Evolutionary conservation across 2,113 vertebrate species (phyloP).

Genomic region (Cricetomys ansorgei): DNA sequence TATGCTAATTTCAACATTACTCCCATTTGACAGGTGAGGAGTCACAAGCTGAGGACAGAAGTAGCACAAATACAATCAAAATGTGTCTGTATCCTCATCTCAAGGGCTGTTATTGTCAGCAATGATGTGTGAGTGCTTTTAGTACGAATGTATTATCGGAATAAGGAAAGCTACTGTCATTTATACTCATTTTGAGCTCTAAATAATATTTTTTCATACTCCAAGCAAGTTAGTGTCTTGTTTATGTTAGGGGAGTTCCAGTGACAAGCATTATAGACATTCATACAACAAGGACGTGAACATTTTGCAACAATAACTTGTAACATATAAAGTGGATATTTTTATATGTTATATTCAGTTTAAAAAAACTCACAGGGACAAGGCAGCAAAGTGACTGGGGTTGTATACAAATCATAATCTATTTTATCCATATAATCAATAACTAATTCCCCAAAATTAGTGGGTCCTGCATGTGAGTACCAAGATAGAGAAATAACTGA

Average conservation of each 20-base stretch:
- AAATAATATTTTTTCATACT: neutral
- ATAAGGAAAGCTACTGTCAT: neutral
- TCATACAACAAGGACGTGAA: neutral
- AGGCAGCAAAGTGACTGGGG: neutral
- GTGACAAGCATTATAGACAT: neutral
- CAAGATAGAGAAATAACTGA: neutral
- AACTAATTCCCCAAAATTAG: neutral
- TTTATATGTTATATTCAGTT: neutral
- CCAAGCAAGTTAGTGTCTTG: neutral
- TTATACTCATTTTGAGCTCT: neutral
- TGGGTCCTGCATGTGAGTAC: neutral
- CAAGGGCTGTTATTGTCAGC: neutral
- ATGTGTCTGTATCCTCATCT: neutral
- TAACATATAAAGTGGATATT: neutral
- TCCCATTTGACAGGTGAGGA: neutral
- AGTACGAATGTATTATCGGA: neutral
- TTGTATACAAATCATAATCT: neutral
- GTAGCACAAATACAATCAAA: neutral
- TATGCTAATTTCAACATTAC: neutral
- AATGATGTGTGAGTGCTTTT: neutral
- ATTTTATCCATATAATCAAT: neutral
- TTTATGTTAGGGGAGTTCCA: neutral
- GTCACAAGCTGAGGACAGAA: neutral
- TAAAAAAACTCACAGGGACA: neutral
- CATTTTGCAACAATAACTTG: neutral